Conservation (phyloP, 2,113 vertebrate genomes). For the Silurus asotus region DNA sequence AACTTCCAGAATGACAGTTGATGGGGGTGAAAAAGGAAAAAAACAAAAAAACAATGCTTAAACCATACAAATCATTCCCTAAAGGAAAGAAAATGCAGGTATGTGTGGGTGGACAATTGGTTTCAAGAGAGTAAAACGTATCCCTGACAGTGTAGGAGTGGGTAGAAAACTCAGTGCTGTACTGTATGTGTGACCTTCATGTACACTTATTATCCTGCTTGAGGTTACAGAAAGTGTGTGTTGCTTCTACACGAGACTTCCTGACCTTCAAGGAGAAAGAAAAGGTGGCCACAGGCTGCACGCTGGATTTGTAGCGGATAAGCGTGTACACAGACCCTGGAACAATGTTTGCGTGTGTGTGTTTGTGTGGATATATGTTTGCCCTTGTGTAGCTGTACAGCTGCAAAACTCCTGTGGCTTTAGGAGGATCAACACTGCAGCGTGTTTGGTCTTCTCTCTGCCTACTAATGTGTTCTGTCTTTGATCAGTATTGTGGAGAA, state of each 20-base stretch:
- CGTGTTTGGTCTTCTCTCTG: not conserved
- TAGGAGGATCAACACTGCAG: constrained; percentile 17
- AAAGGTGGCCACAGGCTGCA: constrained; percentile 6
- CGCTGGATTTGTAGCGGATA: constrained; percentile 10
- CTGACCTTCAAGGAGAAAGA: constrained; percentile 30
- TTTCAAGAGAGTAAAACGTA: constrained; percentile 16
- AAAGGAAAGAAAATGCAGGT: not conserved
- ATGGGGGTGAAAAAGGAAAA: not conserved
- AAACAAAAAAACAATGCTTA: not conserved
- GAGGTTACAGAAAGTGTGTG: constrained; percentile 22
- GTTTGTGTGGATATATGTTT: not conserved
- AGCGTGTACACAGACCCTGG: not conserved
- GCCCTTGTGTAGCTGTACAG: constrained; percentile 5
- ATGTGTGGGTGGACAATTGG: constrained; percentile 10
- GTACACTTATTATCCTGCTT: constrained; percentile 16
- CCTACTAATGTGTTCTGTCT: constrained; percentile 6
- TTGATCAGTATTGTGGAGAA: not conserved
- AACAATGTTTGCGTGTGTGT: not conserved
- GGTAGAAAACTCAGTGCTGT: not conserved
- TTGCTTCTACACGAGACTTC: constrained; percentile 9
- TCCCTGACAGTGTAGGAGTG: not conserved
- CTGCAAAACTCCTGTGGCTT: constrained; percentile 12
- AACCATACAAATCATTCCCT: not conserved
- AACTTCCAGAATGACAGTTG: not conserved
- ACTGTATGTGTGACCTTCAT: constrained; percentile 4